phyloP scores from a whole-genome alignment of 2,888 invertebrate species.

The Platerodrilus igneus region DNA sequence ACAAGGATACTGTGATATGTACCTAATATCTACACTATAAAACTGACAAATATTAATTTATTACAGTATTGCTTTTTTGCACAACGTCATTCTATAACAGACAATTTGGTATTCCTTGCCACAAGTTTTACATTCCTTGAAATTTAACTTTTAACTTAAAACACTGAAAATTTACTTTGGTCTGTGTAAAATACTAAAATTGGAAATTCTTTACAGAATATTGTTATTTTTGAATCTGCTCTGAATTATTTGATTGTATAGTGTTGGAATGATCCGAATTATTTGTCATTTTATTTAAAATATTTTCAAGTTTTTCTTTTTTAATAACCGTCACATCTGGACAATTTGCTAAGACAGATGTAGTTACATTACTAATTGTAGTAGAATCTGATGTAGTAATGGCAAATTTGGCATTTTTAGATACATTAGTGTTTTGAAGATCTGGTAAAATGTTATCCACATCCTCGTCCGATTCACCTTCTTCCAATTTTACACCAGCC shows the following conservation, averaged over 20 bases:
- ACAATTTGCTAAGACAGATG: conserved; percentile 51
- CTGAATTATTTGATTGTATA: conserved; percentile 34
- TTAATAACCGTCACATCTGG: conserved; percentile 60
- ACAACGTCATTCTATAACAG: conserved; percentile 31
- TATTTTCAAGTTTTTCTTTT: conserved; percentile 51
- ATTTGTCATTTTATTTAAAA: conserved; percentile 47
- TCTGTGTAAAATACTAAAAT: conserved; percentile 49
- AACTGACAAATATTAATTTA: too few relatives aligned
- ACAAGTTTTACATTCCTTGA: conserved; percentile 27
- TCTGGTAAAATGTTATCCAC: conserved; percentile 48
- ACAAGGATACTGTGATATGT: conserved; percentile 43
- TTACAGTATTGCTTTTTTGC: conserved; percentile 27
- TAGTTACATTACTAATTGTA: conserved; percentile 31
- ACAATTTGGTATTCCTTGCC: conserved; percentile 41
- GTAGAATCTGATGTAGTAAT: conserved; percentile 27
- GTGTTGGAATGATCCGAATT: conserved; percentile 48
- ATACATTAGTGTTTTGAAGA: conserved; percentile 29
- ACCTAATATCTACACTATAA: conserved; percentile 41
- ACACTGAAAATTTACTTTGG: conserved; percentile 50
- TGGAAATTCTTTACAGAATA: conserved; percentile 39
- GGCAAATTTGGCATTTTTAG: conserved; percentile 31
- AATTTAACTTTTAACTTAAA: conserved; percentile 26
- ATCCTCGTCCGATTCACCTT: conserved; percentile 48
- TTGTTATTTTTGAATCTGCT: conserved; percentile 37
- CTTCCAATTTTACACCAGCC: conserved; percentile 45